These are phyloP conservation scores for Limenitis camilla DNA, from an alignment of 2,888 invertebrate genomes.

Conservation along the genomic window DNA sequence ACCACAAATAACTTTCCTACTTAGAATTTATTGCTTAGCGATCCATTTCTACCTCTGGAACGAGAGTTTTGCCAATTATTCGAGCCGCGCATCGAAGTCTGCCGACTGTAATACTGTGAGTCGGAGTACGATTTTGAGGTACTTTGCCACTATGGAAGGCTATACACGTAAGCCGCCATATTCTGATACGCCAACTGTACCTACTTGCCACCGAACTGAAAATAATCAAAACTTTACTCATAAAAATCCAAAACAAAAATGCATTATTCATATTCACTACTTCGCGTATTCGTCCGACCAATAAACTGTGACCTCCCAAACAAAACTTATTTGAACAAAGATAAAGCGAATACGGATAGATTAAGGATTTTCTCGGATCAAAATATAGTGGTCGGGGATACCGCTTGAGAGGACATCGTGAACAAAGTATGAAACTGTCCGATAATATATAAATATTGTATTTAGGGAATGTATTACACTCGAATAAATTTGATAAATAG, in stretches of 20 bases:
- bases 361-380: constrained; percentile 42
- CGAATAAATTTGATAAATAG: constrained; percentile 35
- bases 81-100: constrained; percentile 46
- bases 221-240: constrained; percentile 75
- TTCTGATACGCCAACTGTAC: constrained; percentile 26
- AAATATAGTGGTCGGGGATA: constrained; percentile 42
- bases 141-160: too few relatives aligned
- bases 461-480: constrained; percentile 55
- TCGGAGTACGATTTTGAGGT: constrained; percentile 1
- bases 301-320: constrained; percentile 36
- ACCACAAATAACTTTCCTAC: constrained; percentile 46
- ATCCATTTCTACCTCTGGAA: constrained; percentile 35
- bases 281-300: constrained; percentile 50
- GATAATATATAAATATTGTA: constrained; percentile 73
- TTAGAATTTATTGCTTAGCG: constrained; percentile 40
- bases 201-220: constrained; percentile 67
- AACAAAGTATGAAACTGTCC: constrained; percentile 68
- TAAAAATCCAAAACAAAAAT: constrained; percentile 76
- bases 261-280: constrained; percentile 72
- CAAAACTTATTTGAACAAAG: constrained; percentile 34
- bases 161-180: too few relatives aligned
- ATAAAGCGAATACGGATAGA: constrained; percentile 32
- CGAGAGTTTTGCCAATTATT: constrained; percentile 51
- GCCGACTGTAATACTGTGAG: constrained; percentile 42
- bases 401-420: constrained; percentile 55